Evolutionary conservation across 2,797 vertebrate genomes (phyloP), one percentile per base, ranked within the genome.

Genomic region (Ptychobarbus kaznakovi): DNA sequence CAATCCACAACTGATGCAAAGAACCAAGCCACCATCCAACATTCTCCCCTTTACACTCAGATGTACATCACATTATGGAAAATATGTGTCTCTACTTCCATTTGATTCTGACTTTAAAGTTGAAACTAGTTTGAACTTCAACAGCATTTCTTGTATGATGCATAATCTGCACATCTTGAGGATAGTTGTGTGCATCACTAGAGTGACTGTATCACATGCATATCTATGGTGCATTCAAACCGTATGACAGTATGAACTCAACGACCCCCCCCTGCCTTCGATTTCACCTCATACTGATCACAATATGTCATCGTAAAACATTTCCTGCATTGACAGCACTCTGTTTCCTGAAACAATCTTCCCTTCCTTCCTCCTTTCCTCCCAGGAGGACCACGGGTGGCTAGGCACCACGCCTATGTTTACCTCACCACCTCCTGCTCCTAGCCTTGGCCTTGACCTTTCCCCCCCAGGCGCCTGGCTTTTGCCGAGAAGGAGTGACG

Each of bases 361-460:
- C 61, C 80, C 63, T 70, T 65, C 79, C 73, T 79, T 38, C 82
- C 53, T 82, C 86, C 83, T 40, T 49, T 46, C 81, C 85, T 89
- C 73, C 89, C 9, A 80, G 44, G 65, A 74, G n/a, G 66, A 75
- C 86, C 81, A 65, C 38, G 51, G 83, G 76, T 75, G 77, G 61
- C 81, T 79, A 80, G 86, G 69, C 83, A 53, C 56, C 85, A 86
- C 65, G 65, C 82, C 85, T 63, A 66, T 44, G 16, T 86, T 77
- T 77, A 72, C 65, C 53, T 35, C 80, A 74, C 83, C 77, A 69
- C 75, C 74, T 82, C 72, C 79, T 74, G 73, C 78, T 86, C 80
- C 90, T 85, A 89, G 84, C 85, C 69, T 80, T 83, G 88, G 89
- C 90, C 89, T 86, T 93, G 93, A 93, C 92, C 93, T 94, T 92